Evolutionary conservation across 1,140 invertebrate species (phyloP), one percentile per base, ranked within the genome.

Genomic region (Sweltsa coloradensis): DNA sequence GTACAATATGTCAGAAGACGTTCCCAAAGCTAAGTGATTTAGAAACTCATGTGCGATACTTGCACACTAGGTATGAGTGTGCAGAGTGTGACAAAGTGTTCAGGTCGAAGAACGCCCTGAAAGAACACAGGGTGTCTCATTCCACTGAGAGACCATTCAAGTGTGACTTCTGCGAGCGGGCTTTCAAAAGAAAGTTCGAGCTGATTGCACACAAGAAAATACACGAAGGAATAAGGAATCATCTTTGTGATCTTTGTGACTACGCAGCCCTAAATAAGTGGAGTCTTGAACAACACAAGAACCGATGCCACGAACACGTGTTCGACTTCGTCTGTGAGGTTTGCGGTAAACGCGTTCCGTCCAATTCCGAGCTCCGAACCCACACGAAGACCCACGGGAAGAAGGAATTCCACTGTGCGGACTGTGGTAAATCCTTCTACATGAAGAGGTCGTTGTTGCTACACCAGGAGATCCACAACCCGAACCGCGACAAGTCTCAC

Each of bases 121-220:
- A 37, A 3, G 42, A 43, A 2, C 59, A 60, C 45, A 11, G 52
- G 7, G 36, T 54, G 1, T 54, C 51, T 11, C 78, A 81, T 57
- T 76, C 75, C 1, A 80, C 83, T 0, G 78, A 83, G 49, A 60
- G 64, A 41, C 84, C 80, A 1, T 47, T 54, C 34, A 49, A 52
- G 1, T 57, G 55, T 47, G 44, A 49, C n/a, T 31, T 51, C 5
- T 58, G 56, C 36, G 50, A 51, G 23, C 51, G 47, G 29, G 49
- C 48, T 16, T 58, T 58, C 34, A 53, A 37, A 5, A 50, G 52
- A 21, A 48, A 46, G 2, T 51, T 49, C 34, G 51, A 53, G 39
- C 34, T 58, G 4, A 53, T 57, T n/a, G 65, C 70, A 51, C 63
- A 62, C 50, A 45, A 55, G 5, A 53, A 60, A 40, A 60, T 63